Conservation (phyloP, 92 coral and sea anemone genomes). For the Chrysogorgia sp. region DNA sequence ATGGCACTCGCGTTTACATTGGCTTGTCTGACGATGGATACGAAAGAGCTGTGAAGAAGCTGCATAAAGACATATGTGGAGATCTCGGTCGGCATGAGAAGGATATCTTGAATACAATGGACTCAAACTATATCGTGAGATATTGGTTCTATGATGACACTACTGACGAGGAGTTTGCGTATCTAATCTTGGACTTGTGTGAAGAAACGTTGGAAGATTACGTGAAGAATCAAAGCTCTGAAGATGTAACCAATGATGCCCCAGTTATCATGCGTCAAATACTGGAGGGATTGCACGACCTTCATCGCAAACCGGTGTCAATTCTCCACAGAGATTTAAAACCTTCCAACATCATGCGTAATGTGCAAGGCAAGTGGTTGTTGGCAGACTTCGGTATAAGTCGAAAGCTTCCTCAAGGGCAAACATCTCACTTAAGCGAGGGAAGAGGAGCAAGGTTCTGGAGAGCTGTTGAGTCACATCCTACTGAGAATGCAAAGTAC, state of each 20-base stretch:
- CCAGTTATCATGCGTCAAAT: background rate
- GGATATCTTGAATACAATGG: background rate
- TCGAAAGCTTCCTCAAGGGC: background rate
- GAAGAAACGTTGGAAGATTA: background rate
- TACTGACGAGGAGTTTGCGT: background rate
- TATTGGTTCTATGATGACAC: background rate
- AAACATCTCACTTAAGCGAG: background rate
- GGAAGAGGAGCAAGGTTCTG: background rate
- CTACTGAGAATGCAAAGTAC: background rate
- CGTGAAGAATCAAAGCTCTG: background rate
- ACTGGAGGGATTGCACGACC: too few species aligned
- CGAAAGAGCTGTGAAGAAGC: background rate
- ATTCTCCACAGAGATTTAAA: background rate
- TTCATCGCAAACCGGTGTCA: background rate
- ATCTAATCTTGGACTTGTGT: background rate
- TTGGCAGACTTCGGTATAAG: too few species aligned
- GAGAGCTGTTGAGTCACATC: background rate
- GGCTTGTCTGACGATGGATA: background rate
- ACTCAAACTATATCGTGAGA: background rate
- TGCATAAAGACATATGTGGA: background rate
- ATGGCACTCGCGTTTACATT: background rate
- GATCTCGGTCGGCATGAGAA: background rate
- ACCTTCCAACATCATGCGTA: too few species aligned
- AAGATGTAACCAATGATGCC: background rate
- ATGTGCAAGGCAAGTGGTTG: too few species aligned